Evolutionary conservation across 53 echinoderm and acorn worm genomes (phyloP), one percentile per base, ranked within the genome.

Genomic region (Crossaster papposus): DNA sequence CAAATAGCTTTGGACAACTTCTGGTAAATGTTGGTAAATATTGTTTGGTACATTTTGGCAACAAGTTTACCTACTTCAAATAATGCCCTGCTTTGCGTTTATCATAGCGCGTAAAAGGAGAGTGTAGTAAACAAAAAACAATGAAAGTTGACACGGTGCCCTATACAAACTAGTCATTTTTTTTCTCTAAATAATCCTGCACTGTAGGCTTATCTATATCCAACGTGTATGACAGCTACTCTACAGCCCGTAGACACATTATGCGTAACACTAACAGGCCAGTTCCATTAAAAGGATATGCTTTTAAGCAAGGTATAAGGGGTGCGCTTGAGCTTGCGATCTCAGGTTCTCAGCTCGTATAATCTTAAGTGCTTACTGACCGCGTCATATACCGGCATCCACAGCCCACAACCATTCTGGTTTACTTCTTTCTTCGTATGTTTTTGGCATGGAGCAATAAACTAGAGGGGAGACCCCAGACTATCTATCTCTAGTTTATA

Each of bases 321-420:
- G 32, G 64, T 32, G 34, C 58, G 34, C 23, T 58, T 58, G 23
- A 33, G 22, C 63, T 9, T 58, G 2, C 62, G 64, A 58, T 58
- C 31, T 33, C 30, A 2, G 63, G 55, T 62, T 80, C 58, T 51
- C 52, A 15, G 26, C 44, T 58, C 68, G 68, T 54, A 32, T 58
- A 81, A 81, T 81, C 81, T 20, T 35, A 31, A 81, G 81, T 81
- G 81, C 58, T 81, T 58, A 81, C 55, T 81, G 62, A 63, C 81
- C 81, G 81, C n/a, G n/a, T n/a, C n/a, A 58, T 33, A 34, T 63
- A 20, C 81, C 33, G 58, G 74, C 68, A 68, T n/a, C 68, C 26
- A 30, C 72, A 4, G 31, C 44, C 44, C 44, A 23, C 8, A 71
- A 5, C 53, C 54, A 30, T 54, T 53, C 14, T 54, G 51, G 79